phyloP scores from a whole-genome alignment of 1,140 invertebrate genomes.

The Ips nitidus region DNA sequence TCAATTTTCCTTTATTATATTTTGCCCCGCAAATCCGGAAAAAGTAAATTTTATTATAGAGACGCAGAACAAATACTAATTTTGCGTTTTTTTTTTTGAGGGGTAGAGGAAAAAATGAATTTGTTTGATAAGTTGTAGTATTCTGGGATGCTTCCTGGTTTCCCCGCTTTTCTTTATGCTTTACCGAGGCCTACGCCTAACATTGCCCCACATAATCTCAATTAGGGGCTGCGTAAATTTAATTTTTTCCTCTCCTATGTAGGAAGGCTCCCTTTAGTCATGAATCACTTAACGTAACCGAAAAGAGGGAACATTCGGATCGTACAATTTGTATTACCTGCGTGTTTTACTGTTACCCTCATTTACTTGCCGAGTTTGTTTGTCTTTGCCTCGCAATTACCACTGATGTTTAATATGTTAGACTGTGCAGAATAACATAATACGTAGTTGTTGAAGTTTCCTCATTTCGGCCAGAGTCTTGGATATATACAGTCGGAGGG shows the following conservation, averaged over 20 bases:
- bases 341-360: not conserved
- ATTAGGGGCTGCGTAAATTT: slow-evolving; percentile 19
- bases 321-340: not conserved
- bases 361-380: too few species aligned
- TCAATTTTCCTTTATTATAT: too few species aligned
- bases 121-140: slow-evolving; percentile 27
- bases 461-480: too few species aligned
- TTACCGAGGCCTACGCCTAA: not conserved
- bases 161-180: slow-evolving; percentile 9
- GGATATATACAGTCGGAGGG: too few species aligned
- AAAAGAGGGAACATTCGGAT: slow-evolving; percentile 6
- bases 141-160: slow-evolving; percentile 13
- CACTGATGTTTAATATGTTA: too few species aligned
- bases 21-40: too few species aligned
- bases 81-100: slow-evolving; percentile 8
- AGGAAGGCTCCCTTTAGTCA: slow-evolving; percentile 2
- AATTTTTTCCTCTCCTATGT: slow-evolving; percentile 18
- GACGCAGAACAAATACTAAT: slow-evolving; percentile 9
- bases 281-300: slow-evolving; percentile 17
- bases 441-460: too few species aligned
- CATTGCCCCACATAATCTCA: slow-evolving; percentile 23
- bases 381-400: too few species aligned
- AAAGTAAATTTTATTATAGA: too few species aligned
- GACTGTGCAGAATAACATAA: too few species aligned
- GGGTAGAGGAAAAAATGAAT: slow-evolving; percentile 12